Evolutionary conservation across 1,140 invertebrate species (phyloP), one percentile per base, ranked within the genome.

Genomic region (Cydia amplana): DNA sequence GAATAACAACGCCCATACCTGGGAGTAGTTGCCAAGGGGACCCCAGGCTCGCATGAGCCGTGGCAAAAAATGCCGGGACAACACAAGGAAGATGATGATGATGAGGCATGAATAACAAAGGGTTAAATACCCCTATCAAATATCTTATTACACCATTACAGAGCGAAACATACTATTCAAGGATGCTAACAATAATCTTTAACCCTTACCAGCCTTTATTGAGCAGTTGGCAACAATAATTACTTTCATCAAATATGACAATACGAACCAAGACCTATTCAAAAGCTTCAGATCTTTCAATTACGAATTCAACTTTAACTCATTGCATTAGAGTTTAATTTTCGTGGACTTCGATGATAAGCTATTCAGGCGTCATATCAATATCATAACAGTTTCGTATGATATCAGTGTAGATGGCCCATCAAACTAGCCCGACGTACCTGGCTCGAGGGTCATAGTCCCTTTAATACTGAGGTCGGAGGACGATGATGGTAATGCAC

Each of bases 401-500:
- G 55, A 60, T 60, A 60, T 60, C 55, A 60, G 55, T 60, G 55
- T 60, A 60, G 55, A 60, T 60, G 55, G 55, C 18, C 55, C 55
- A 60, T 60, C 55, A 60, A 60, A 60, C 20, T 23, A 60, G 55
- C 65, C 65, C 32, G 32, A 4, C 28, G n/a, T 70, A 85, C 80
- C 81, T 85, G 81, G 80, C 75, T 72, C 74, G 75, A 80, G 80
- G 88, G 87, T 88, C 87, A 85, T 79, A 84, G 82, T 77, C 84
- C 87, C 81, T 79, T 86, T 83, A 85, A 88, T 88, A 83, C 81
- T 80, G 84, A 87, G 85, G 84, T 88, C 85, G 83, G 79, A 78
- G 83, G 76, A 82, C 84, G 84, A 87, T 85, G 86, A 86, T 86
- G 83, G 82, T 85, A 88, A 88, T 90, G 84, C 85, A 85, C 84